Evolutionary conservation across 30 jellyfish, hydroid and myxozoan species (phyloP).

Genomic region (Chrysaora quinquecirrha): DNA sequence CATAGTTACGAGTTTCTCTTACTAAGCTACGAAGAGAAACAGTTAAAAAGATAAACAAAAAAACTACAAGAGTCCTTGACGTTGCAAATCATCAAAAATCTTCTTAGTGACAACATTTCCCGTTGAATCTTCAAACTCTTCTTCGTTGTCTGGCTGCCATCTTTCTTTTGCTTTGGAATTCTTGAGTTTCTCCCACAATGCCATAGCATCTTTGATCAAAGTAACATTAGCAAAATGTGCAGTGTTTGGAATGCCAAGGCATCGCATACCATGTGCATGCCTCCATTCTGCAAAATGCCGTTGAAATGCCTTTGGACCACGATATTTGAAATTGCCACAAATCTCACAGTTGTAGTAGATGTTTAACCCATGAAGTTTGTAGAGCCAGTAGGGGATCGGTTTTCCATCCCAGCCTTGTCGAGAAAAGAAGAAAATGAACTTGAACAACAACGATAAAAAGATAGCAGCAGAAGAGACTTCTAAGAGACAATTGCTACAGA

Average conservation of each 20-base stretch:
- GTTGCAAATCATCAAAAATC: conserved; percentile 84
- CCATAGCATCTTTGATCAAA: conserved; percentile 87
- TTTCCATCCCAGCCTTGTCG: conserved; percentile 94
- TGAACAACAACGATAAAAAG: no score
- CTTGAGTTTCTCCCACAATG: conserved; percentile 92
- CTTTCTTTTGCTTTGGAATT: conserved; percentile 80
- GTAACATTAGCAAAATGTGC: conserved; percentile 98
- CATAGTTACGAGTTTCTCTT: no score
- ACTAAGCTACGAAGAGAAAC: no score
- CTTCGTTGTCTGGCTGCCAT: conserved; percentile 97
- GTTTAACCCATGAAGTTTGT: conserved; percentile 91
- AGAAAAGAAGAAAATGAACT: neutral
- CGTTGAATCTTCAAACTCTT: conserved; percentile 93
- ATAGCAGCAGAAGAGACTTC: no score
- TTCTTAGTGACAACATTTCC: conserved; percentile 95
- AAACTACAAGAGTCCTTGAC: conserved; percentile 92
- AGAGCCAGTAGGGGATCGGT: conserved; percentile 98
- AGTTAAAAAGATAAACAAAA: no score
- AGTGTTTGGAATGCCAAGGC: conserved; percentile 93
- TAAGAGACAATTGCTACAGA: no score
- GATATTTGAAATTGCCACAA: conserved; percentile 92
- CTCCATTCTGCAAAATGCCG: conserved; percentile 99
- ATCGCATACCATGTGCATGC: conserved; percentile 99
- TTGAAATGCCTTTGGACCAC: conserved; percentile 99
- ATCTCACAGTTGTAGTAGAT: conserved; percentile 93